Evolutionary conservation across 2,888 invertebrate species (phyloP).

Genomic region (Escarpia spicata): DNA sequence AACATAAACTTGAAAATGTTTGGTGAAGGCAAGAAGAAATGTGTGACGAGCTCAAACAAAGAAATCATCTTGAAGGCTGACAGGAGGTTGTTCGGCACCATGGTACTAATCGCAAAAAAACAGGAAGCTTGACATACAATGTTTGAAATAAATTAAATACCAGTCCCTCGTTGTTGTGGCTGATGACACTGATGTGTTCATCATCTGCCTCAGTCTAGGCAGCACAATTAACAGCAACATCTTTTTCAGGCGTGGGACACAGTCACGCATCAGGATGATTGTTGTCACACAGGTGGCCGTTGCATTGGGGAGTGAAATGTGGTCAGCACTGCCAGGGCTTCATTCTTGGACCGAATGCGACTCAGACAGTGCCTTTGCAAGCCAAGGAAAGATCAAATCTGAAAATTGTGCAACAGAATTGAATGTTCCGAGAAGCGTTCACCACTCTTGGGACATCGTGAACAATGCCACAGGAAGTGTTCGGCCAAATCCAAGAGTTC

Average conservation of each 20-base stretch:
- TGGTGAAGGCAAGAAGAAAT: too few relatives aligned
- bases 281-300: not conserved
- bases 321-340: not conserved
- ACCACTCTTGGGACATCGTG: not conserved
- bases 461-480: not conserved
- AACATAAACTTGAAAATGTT: too few relatives aligned
- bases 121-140: not conserved
- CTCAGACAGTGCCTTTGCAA: not conserved
- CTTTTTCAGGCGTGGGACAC: not conserved
- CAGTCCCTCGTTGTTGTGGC: not conserved
- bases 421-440: not conserved
- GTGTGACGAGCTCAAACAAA: too few relatives aligned
- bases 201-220: not conserved
- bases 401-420: not conserved
- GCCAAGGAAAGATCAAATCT: not conserved
- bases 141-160: not conserved
- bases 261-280: not conserved
- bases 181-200: not conserved
- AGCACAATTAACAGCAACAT: not conserved
- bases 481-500: too few relatives aligned
- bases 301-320: not conserved
- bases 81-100: not conserved
- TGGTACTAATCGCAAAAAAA: not conserved
- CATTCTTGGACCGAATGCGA: not conserved
- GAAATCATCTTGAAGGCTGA: too few relatives aligned